Evolutionary conservation across 2,797 vertebrate genomes (phyloP).

Genomic region (Lophotriccus pileatus): DNA sequence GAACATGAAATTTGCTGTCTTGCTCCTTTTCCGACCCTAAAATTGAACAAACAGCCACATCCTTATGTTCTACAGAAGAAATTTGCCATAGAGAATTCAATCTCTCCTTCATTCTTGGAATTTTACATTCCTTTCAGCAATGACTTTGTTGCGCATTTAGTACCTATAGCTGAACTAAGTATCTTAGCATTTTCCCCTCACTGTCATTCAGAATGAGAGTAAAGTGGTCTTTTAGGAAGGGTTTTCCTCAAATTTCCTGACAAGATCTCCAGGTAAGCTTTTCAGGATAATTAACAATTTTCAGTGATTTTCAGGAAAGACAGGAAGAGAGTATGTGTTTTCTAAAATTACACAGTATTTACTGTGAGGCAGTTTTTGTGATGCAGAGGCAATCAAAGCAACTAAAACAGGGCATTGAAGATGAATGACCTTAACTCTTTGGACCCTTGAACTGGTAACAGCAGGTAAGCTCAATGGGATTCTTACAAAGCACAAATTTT

Average conservation of each 20-base stretch:
- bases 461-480: background rate
- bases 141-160: background rate
- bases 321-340: background rate
- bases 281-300: background rate
- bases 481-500: background rate
- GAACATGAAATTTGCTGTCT: background rate
- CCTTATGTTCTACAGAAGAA: background rate
- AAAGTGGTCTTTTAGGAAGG: background rate
- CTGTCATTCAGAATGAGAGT: background rate
- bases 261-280: background rate
- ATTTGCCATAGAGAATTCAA: background rate
- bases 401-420: background rate
- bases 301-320: background rate
- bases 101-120: background rate
- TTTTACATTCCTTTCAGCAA: background rate
- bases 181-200: background rate
- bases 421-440: background rate
- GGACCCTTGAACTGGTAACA: background rate
- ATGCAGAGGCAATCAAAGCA: rapidly evolving
- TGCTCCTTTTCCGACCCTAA: background rate
- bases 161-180: background rate
- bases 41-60: background rate
- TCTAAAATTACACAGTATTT: background rate
- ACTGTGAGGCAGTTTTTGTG: background rate
- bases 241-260: background rate